phyloP scores from a whole-genome alignment of 2,797 vertebrate genomes.

The Chromis chromis region DNA sequence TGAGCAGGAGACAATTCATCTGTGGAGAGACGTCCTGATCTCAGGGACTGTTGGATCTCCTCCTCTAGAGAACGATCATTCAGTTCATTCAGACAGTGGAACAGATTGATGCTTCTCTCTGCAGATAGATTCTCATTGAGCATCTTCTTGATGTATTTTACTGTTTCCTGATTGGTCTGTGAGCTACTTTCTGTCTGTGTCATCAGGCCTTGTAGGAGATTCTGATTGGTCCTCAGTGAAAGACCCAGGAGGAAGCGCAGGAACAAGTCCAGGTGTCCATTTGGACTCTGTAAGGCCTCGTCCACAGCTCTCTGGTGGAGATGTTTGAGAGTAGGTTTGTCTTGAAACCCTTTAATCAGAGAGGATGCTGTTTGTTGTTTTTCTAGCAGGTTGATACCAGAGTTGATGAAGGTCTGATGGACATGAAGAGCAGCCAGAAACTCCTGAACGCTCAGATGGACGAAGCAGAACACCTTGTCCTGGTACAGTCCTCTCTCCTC shows the following conservation, averaged over 20 bases:
- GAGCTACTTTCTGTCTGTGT: too few relatives aligned
- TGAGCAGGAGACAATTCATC: conserved; percentile 10
- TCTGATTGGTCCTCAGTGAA: too few relatives aligned
- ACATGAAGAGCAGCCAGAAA: conserved; percentile 60
- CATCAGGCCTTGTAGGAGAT: too few relatives aligned
- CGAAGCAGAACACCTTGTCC: conserved; percentile 12
- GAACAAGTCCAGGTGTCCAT: conserved; percentile 38
- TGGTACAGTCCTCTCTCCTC: conserved; percentile 3
- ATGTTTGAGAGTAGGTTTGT: neutral
- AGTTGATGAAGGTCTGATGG: conserved; percentile 43
- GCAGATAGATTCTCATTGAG: too few relatives aligned
- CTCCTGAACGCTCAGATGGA: conserved; percentile 56
- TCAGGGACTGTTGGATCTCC: conserved; percentile 10
- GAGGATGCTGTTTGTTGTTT: neutral
- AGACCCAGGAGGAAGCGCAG: neutral
- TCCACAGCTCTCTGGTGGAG: conserved; percentile 20
- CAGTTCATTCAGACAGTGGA: conserved; percentile 13
- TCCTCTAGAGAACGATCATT: conserved; percentile 3
- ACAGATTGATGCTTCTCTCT: conserved; percentile 29
- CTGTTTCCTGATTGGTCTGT: too few relatives aligned
- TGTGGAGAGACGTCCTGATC: too few relatives aligned
- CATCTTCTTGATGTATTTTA: too few relatives aligned
- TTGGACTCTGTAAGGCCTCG: conserved; percentile 14
- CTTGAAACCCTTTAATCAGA: neutral
- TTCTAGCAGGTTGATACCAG: conserved; percentile 31